Percentiles rank a stretch among this genome's conserved stretches.
These are phyloP conservation scores for Drosophila fungiperda DNA, from an alignment of 2,888 invertebrate species.

Conservation along the genomic window DNA sequence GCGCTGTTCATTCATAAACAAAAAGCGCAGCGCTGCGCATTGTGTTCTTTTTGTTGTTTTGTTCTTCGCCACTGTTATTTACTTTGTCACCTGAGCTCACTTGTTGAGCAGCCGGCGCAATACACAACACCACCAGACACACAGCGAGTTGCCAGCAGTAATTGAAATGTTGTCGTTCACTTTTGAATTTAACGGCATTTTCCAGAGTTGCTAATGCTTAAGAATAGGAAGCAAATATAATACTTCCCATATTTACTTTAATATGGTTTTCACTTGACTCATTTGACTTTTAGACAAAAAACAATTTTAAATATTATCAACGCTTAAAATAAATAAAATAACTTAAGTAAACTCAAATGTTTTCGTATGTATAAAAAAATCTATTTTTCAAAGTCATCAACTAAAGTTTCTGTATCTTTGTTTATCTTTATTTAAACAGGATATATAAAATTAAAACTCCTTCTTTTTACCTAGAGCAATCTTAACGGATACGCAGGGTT, in stretches of 20 bases:
- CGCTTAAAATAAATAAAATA: background rate
- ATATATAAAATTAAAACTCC: background rate
- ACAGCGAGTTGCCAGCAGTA: constrained; percentile 42
- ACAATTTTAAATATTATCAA: background rate
- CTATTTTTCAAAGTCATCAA: background rate
- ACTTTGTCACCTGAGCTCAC: constrained; percentile 47
- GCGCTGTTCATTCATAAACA: constrained; percentile 77
- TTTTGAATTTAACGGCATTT: constrained; percentile 35
- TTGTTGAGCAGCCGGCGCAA: constrained; percentile 58
- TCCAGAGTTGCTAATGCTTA: constrained; percentile 23
- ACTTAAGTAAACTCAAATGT: background rate
- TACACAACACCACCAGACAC: background rate
- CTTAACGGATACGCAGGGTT: background rate
- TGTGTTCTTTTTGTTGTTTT: constrained; percentile 38
- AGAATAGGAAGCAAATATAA: background rate
- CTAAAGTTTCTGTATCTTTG: background rate
- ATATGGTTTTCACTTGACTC: background rate
- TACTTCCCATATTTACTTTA: background rate
- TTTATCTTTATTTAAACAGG: background rate
- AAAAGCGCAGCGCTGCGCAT: constrained; percentile 55
- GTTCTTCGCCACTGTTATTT: constrained; percentile 1
- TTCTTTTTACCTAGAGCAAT: background rate
- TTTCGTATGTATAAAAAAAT: background rate
- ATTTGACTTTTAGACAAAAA: background rate
- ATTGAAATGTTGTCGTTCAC: constrained; percentile 14